Base-by-base conservation (phyloP, 1,140 invertebrate species). In the Drosophila grimshawi region DNA sequence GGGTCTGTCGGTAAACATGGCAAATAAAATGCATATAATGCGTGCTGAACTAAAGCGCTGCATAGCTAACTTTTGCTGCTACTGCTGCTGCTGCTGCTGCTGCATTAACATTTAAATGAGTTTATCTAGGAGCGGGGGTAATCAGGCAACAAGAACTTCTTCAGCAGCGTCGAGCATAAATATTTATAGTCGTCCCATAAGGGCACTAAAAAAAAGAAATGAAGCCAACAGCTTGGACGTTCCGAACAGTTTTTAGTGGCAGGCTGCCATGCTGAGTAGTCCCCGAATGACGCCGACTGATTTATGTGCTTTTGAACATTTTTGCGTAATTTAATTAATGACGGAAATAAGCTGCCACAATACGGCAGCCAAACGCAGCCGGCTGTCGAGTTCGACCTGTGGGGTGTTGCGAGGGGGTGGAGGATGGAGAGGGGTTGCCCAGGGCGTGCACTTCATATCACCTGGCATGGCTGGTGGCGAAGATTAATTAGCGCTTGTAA, bases 71-170 rank as follows among this genome's bases (percentile, higher is more conserved):
- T 83, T 86, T 80, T 74, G 72, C 56, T 19, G 19, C 19, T 19
- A 1, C 19, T 19, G 19, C 19, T 19, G 19, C 19, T 19, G 19
- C 19, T 19, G 19, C 19, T 1, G 19, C 71, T 67, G 82, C 74
- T 83, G 85, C 85, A 88, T 88, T 88, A 88, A 88, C 85, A 88
- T 88, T 88, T 88, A 88, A 89, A 88, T 88, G 85, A 89, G 85
- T 89, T 88, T 88, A 88, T 89, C 80, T 89, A 61, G 46, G 19
- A 8, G 2, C 33, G 3, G 48, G 7, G n/a, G 37, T 45, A 64
- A 62, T 55, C 67, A 45, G 8, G 19, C n/a, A 39, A 37, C 33
- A 43, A 49, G 46, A 51, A 51, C 41, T 59, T 59, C 66, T 52
- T 61, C 5, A 46, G 59, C 29, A 27, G 32, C 33, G 52, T 53